These are phyloP conservation scores for Chrysotoxum bicinctum DNA, from an alignment of 2,888 invertebrate genomes.

Conservation along the genomic window DNA sequence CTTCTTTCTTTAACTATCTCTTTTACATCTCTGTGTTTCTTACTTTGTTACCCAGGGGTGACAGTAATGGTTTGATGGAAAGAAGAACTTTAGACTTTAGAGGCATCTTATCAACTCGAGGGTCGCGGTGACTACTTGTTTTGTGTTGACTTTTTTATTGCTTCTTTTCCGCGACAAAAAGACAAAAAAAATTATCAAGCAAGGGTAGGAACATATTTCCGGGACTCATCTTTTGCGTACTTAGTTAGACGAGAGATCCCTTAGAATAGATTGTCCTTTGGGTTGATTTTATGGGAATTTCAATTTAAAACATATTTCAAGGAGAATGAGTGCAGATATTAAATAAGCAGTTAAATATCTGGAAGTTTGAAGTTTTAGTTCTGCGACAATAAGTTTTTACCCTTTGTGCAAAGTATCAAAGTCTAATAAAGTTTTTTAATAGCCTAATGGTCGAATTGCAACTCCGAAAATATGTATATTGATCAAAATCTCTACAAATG, in stretches of 20 bases:
- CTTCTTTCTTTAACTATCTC: conserved; percentile 51
- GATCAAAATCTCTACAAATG: too few relatives aligned
- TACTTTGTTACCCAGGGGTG: conserved; percentile 19
- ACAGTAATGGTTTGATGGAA: conserved; percentile 38
- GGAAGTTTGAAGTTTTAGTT: neutral
- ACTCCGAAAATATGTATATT: too few relatives aligned
- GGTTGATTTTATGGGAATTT: conserved; percentile 42
- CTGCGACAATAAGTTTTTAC: too few relatives aligned
- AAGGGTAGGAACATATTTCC: conserved; percentile 63
- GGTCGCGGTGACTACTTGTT: conserved; percentile 62
- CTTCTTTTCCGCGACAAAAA: conserved; percentile 65
- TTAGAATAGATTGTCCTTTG: neutral
- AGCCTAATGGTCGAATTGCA: too few relatives aligned
- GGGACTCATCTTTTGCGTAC: conserved; percentile 49
- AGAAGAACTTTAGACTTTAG: conserved; percentile 58
- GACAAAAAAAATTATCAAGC: neutral
- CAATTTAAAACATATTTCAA: conserved; percentile 30
- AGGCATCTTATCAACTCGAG: conserved; percentile 64
- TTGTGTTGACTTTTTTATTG: conserved; percentile 71
- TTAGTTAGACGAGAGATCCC: conserved; percentile 26
- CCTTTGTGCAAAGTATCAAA: too few relatives aligned
- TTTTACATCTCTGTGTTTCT: conserved; percentile 45
- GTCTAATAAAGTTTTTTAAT: too few relatives aligned
- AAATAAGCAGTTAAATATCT: neutral
- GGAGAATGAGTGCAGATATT: neutral